Evolutionary conservation across 1,140 invertebrate species (phyloP), one percentile per base, ranked within the genome.

Genomic region (Trichoplusia ni): DNA sequence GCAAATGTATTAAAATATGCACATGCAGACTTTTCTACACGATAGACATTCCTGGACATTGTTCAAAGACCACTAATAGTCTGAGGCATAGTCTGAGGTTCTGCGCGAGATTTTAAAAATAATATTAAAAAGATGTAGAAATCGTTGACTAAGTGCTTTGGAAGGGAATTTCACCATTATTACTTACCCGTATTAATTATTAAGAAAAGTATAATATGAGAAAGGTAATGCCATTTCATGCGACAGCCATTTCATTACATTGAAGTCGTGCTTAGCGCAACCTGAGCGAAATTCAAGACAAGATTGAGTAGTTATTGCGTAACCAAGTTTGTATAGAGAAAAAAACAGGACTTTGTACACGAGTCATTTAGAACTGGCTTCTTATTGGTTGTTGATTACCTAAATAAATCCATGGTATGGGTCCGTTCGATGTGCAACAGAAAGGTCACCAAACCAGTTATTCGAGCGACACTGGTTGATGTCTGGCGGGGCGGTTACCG

Each of bases 401-500:
- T 62, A 67, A 67, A 67, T 33, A 67, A 25, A 56, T 42, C 40
- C 46, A 54, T 56, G 56, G 49, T 49, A 67, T 64, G 33, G 59
- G 67, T 66, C 64, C 62, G 67, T 64, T 68, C 54, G 40, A 60
- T 66, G 64, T 77, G 71, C 69, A 77, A 64, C 71, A 63, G 63
- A 80, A 79, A 83, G 75, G 83, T 82, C 73, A 72, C 81, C 75
- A 81, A 85, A 85, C 83, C 83, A 75, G 83, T 85, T 85, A 75
- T 69, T 46, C 69, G 29, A 69, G 74, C 69, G 71, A 69, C 71
- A 71, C 68, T 65, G 68, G 65, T 53, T 69, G 64, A 66, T 59
- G 68, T 71, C 71, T 68, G 68, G 69, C 54, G 27, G 54, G 40
- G 23, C 29, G 33, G 62, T 63, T 56, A 58, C 54, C 54, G 56